phyloP scores from a whole-genome alignment of 2,113 vertebrate genomes.

The Eulemur rufifrons region DNA sequence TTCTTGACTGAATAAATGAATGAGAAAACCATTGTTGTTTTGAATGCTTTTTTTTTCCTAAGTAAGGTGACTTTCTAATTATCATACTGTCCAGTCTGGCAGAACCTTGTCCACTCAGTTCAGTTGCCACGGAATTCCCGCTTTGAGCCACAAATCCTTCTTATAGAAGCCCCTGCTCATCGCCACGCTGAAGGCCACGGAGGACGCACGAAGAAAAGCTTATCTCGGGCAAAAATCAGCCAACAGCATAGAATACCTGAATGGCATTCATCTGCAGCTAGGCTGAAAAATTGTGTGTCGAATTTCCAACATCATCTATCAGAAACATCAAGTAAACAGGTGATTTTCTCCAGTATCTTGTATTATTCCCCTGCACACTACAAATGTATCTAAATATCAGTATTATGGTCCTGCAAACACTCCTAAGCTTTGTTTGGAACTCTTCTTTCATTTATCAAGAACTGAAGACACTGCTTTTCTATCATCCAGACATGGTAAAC shows the following conservation, averaged over 20 bases:
- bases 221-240: rapidly evolving
- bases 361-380: neutral
- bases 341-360: neutral
- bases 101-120: neutral
- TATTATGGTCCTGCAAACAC: rapidly evolving
- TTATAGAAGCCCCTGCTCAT: neutral
- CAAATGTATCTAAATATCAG: rapidly evolving
- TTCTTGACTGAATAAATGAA: rapidly evolving
- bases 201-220: rapidly evolving
- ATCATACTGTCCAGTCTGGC: neutral
- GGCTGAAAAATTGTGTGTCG: rapidly evolving
- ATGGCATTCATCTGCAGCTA: rapidly evolving
- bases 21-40: neutral
- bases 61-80: neutral
- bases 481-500: neutral
- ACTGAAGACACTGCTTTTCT: neutral
- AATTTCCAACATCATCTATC: neutral
- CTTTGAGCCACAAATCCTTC: neutral
- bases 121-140: neutral
- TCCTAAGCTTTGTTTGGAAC: neutral
- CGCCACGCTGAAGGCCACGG: neutral
- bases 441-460: neutral
- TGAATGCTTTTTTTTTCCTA: neutral
- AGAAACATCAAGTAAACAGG: neutral
- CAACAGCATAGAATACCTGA: rapidly evolving